These are phyloP conservation scores for Perca schrenkii DNA, from an alignment of 2,113 vertebrate species.

Conservation along the genomic window DNA sequence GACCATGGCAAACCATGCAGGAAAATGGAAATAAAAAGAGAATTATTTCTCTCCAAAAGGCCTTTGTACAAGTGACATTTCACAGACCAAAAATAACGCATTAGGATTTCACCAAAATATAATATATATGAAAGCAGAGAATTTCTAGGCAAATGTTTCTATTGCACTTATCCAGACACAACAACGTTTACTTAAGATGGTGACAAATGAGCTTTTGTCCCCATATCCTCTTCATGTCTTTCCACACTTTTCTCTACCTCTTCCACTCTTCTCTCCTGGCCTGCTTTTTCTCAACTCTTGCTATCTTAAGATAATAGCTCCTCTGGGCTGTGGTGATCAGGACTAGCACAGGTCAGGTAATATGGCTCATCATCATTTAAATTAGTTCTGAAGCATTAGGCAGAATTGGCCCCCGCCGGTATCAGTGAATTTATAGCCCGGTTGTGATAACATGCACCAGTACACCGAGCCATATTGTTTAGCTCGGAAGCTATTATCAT, in stretches of 20 bases:
- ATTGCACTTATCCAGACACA: not conserved
- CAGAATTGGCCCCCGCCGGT: constrained; percentile 57
- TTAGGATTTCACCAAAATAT: not conserved
- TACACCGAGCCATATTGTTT: constrained; percentile 46
- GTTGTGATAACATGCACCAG: constrained; percentile 57
- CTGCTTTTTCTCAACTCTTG: not conserved
- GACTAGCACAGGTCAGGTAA: constrained; percentile 5
- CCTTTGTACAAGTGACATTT: constrained; percentile 14
- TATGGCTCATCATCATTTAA: constrained; percentile 62
- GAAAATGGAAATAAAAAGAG: constrained; percentile 37
- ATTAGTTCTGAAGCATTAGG: constrained; percentile 74
- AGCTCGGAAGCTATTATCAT: constrained; percentile 46
- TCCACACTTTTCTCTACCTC: not conserved
- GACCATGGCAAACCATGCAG: constrained; percentile 48
- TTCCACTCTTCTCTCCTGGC: not conserved
- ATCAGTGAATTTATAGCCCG: constrained; percentile 46
- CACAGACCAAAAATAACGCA: constrained; percentile 21
- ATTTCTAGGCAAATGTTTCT: not conserved
- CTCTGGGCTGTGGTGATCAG: constrained; percentile 8
- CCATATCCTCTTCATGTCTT: not conserved
- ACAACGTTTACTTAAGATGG: not conserved
- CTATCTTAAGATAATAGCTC: constrained; percentile 2
- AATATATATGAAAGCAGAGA: not conserved
- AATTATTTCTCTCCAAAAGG: constrained; percentile 23
- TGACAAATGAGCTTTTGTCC: not conserved